Base-by-base conservation (phyloP, 2,113 vertebrate species). In the Bagarius yarrelli region DNA sequence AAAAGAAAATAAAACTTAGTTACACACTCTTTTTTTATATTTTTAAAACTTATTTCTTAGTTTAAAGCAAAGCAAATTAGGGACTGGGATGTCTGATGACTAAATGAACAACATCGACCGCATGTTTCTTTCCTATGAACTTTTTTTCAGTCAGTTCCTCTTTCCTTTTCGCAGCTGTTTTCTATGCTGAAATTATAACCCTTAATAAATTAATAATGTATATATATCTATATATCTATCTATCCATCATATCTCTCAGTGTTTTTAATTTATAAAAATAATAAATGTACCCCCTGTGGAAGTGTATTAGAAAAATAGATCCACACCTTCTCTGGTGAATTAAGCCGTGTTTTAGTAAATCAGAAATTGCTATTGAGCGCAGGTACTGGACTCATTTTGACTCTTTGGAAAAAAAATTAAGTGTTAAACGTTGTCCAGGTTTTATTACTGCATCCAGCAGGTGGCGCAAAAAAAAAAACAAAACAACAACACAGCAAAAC, bases 1-100 rank as follows among this genome's bases (percentile, higher is more conserved):
- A 74, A 81, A 40, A 60, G 34, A 19, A 53, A 72, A 72, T 50
- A 0, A 79, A 79, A 23, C 23, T 69, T 34, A 44, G 18, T 70
- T 71, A 23, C 44, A 59, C 78, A 47, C 55, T 47, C 12, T 50
- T 80, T 55, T n/a, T 60, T 40, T 40, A 13, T 23, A 27, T 3
- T 50, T 66, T 78, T 23, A 32, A 52, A 64, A 52, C 2, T 8
- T 40, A 8, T 67, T 34, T 78, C 13, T 34, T 32, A 56, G 76
- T 67, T 69, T 69, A 69, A 69, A 72, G 77, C 63, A 36, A 69
- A 79, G 64, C 40, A 57, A 69, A 69, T 57, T n/a, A 60, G 23
- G 55, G 47, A 16, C 61, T 16, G 19, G 53, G 27, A 36, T 5
- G 47, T 74, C 18, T 25, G 8, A n/a, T 70, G 19, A 80, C 23